phyloP scores from a whole-genome alignment of 2,888 invertebrate species.

The Heliconius sara region DNA sequence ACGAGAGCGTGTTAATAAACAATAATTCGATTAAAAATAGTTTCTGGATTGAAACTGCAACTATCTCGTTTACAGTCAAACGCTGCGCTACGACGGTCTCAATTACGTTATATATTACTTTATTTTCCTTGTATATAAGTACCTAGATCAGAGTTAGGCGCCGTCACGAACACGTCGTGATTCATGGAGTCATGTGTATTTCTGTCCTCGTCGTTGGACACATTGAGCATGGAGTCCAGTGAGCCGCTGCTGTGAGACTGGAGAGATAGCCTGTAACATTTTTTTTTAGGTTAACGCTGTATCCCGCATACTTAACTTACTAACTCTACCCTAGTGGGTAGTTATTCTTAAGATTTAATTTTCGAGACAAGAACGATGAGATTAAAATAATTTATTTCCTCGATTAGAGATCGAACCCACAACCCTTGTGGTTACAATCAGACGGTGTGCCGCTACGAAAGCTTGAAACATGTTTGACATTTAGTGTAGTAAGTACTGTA shows the following conservation, averaged over 20 bases:
- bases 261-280: constrained; percentile 85
- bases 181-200: constrained; percentile 72
- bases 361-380: neutral
- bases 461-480: too few relatives aligned
- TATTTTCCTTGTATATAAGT: neutral
- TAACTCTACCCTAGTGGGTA: neutral
- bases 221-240: constrained; percentile 93
- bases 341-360: neutral
- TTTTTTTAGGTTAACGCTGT: neutral
- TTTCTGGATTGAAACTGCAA: neutral
- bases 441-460: too few relatives aligned
- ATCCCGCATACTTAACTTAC: neutral
- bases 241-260: constrained; percentile 93
- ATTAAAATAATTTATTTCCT: neutral
- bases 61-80: neutral
- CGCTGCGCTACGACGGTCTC: neutral
- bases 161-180: constrained; percentile 72
- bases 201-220: constrained; percentile 92
- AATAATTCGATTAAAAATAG: neutral
- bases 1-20: neutral
- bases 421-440: neutral
- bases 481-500: too few relatives aligned
- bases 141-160: constrained; percentile 67
- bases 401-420: neutral
- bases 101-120: neutral